Evolutionary conservation across 2,113 vertebrate genomes (phyloP).

Genomic region (Circaetus cinerascens): DNA sequence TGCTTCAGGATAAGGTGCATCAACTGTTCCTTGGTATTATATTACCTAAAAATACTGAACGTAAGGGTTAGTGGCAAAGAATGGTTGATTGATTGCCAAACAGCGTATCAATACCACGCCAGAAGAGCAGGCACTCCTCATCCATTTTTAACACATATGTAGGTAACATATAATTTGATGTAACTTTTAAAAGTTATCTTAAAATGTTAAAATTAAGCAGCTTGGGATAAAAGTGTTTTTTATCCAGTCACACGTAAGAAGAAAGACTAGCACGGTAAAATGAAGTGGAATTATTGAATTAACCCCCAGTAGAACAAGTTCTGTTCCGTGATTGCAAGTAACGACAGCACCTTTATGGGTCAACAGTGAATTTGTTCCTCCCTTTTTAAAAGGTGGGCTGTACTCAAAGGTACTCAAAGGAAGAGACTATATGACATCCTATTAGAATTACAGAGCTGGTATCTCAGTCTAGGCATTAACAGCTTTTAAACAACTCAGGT

Average conservation of each 20-base stretch:
- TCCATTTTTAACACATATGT: neutral
- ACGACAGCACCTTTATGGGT: neutral
- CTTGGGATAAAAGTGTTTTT: neutral
- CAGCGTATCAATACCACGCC: neutral
- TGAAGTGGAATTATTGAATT: neutral
- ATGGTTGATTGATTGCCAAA: neutral
- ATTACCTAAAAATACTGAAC: neutral
- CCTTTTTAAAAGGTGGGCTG: neutral
- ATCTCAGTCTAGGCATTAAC: neutral
- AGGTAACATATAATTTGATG: neutral
- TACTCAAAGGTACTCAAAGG: neutral
- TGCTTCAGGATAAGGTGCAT: slow-evolving; percentile 21
- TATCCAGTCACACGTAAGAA: neutral
- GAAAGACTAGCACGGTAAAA: neutral
- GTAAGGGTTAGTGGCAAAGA: neutral
- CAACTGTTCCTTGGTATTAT: neutral
- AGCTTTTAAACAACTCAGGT: neutral
- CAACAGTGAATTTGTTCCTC: neutral
- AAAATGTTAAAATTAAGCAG: neutral
- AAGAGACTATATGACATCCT: neutral
- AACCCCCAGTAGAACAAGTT: neutral
- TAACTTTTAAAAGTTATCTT: neutral
- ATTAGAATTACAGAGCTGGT: neutral
- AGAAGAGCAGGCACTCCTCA: neutral
- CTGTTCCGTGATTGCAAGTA: neutral